Base-by-base conservation (phyloP, 2,888 invertebrate species). In the Lasioglossum pauxillum region DNA sequence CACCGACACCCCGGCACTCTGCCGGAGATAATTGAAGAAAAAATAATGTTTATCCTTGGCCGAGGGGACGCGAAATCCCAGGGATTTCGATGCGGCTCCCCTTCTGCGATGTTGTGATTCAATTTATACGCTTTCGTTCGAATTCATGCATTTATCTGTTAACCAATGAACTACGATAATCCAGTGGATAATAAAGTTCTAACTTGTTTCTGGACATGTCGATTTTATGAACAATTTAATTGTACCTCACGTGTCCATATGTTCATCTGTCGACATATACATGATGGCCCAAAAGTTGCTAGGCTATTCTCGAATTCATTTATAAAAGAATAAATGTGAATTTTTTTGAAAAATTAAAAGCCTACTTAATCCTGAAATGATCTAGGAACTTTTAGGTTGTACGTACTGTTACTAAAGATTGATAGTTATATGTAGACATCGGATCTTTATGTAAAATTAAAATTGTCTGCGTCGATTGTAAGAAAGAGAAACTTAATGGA, bases 11-110 rank as follows among this genome's bases (percentile, higher is more conserved):
- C 46, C 35, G 12, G 38, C 19, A 57, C n/a, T 38, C 71, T 75
- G 27, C 75, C 75, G 49, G 71, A 78, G 49, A 46, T 83, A 75
- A 84, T 75, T 71, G 57, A 84, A 83, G 83, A 44, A 78, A 78
- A 75, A 84, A 75, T 74, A 83, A 83, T 35, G 83, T 84, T 83
- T 57, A 78, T 75, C 64, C 53, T 31, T 12, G 2, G 75, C 23
- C 14, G 10, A 44, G 83, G 78, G 60, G 44, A 71, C 71, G 35
- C 16, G 41, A 72, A 84, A 78, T 83, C 78, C 35, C 69, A 14
- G 46, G 57, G 69, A 78, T 82, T 71, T 57, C 64, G 1, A 46
- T 3, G 19, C 1, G 71, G 2, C 7, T 53, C 44, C 81, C 76
- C 72, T 73, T 64, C 35, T 8, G 16, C 27, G 0, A 5, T 41